Conservation (phyloP, 1,140 invertebrate species). For the Brachionus manjavacas region DNA sequence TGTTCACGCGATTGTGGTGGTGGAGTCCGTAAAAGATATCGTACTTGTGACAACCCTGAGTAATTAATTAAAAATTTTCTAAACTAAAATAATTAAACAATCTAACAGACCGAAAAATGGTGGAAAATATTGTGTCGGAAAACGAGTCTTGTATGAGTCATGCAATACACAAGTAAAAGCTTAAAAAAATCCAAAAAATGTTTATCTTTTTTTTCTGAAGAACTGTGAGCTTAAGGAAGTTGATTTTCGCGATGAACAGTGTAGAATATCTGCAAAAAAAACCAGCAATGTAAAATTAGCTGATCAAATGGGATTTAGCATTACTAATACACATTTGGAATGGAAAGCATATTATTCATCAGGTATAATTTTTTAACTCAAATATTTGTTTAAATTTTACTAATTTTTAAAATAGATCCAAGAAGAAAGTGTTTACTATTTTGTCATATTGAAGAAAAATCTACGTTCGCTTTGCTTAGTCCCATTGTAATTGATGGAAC, state of each 20-base stretch:
- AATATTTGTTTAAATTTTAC: neutral
- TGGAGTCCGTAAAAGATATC: constrained; percentile 19
- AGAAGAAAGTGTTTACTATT: constrained; percentile 22
- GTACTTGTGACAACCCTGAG: constrained; percentile 39
- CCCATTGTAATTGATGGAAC: constrained; percentile 38
- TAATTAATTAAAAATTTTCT: neutral
- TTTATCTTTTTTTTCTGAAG: neutral
- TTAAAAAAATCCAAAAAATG: neutral
- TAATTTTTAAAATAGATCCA: neutral
- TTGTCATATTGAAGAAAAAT: constrained; percentile 11
- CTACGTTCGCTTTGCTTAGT: neutral
- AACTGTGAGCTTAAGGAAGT: neutral
- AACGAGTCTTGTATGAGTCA: constrained; percentile 2
- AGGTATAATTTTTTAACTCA: neutral
- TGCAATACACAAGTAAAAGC: constrained; percentile 17
- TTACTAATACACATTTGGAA: neutral
- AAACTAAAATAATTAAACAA: neutral
- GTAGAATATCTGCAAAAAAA: neutral
- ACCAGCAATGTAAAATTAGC: neutral
- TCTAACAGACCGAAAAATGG: constrained; percentile 23
- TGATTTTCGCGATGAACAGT: constrained; percentile 35
- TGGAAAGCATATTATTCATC: constrained; percentile 36
- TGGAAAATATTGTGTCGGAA: constrained; percentile 34
- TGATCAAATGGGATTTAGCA: constrained; percentile 28
- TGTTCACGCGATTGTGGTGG: constrained; percentile 41